A percentile compares a stretch with the other conserved stretches of the same genome.
These are phyloP conservation scores for Daboia siamensis DNA, from an alignment of 2,113 vertebrate species.

Conservation along the genomic window DNA sequence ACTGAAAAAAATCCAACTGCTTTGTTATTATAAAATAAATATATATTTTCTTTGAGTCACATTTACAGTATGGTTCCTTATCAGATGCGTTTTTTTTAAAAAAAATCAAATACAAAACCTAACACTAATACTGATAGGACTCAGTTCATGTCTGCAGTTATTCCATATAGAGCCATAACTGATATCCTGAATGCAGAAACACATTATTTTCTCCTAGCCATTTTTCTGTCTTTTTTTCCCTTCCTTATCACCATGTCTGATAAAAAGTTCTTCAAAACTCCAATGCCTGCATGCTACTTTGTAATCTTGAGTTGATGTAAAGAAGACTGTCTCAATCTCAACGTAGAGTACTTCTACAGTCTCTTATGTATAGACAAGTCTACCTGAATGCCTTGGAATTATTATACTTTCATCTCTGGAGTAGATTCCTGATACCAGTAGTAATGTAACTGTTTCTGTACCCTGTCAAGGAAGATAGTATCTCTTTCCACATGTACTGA, in stretches of 20 bases:
- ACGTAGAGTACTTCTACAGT: not conserved
- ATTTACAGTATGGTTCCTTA: not conserved
- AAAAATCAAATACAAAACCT: not conserved
- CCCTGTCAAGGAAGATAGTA: not conserved
- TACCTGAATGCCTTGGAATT: not conserved
- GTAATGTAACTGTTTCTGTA: not conserved
- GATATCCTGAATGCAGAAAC: not conserved
- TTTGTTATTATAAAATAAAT: not conserved
- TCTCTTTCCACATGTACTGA: not conserved
- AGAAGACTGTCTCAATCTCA: not conserved
- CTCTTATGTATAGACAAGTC: not conserved
- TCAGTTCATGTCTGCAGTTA: not conserved
- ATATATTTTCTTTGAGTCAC: not conserved
- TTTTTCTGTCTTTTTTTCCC: not conserved
- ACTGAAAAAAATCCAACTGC: constrained; percentile 12
- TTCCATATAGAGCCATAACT: not conserved
- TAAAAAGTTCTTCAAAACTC: not conserved
- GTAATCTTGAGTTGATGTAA: not conserved
- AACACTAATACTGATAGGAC: not conserved
- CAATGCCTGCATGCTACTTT: not conserved
- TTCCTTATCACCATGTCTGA: not conserved
- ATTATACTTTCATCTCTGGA: not conserved
- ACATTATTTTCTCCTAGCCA: not conserved
- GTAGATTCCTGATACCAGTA: not conserved
- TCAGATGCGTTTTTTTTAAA: not conserved